phyloP scores from a whole-genome alignment of 2,888 invertebrate genomes.

The Mesoligia furuncula region DNA sequence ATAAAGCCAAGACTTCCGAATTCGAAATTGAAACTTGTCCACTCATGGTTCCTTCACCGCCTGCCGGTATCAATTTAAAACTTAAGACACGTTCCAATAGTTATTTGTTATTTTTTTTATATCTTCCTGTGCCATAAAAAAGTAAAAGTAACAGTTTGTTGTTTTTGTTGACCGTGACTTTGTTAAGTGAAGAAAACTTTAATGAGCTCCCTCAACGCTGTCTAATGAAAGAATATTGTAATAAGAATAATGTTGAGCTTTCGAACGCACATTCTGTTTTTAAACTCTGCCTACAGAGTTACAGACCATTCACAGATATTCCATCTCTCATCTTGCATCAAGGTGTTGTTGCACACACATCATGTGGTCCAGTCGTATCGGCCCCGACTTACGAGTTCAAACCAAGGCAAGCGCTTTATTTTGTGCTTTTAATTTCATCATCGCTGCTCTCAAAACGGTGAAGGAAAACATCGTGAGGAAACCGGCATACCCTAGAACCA shows the following conservation, averaged over 20 bases:
- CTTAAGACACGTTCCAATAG: conserved; percentile 57
- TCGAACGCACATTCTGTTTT: not conserved
- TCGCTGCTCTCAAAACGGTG: no score
- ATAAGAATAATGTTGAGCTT: not conserved
- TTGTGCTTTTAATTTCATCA: no score
- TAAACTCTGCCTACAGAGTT: not conserved
- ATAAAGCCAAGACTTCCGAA: conserved; percentile 85
- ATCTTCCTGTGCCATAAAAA: conserved; percentile 34
- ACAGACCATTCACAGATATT: not conserved
- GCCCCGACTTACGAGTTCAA: no score
- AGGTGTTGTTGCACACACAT: no score
- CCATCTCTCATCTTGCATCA: not conserved
- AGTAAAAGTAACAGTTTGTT: conserved; percentile 27
- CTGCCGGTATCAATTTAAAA: conserved; percentile 74
- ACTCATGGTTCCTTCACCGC: conserved; percentile 82
- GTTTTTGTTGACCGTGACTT: conserved; percentile 17
- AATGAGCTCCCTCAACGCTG: conserved; percentile 27
- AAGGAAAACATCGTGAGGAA: no score
- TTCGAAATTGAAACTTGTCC: conserved; percentile 81
- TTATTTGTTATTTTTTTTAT: conserved; percentile 52
- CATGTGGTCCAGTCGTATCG: no score
- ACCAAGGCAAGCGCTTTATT: no score
- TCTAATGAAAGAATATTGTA: conserved; percentile 1
- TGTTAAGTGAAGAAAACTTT: conserved; percentile 3
- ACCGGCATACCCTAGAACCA: no score